phyloP scores from a whole-genome alignment of 2,888 invertebrate genomes.

The Ceriagrion tenellum region DNA sequence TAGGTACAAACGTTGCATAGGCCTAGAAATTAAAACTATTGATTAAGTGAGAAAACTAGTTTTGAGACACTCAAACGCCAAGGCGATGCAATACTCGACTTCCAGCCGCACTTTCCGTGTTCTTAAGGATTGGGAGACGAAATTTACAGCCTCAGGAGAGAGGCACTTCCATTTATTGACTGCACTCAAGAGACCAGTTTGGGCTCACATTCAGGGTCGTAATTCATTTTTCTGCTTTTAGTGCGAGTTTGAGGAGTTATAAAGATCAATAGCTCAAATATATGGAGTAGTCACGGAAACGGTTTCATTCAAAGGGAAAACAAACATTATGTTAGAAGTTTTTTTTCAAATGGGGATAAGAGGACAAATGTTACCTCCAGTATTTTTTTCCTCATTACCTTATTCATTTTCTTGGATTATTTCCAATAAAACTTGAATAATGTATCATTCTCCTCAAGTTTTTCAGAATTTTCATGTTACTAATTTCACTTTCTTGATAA shows the following conservation, averaged over 20 bases:
- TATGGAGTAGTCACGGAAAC: neutral
- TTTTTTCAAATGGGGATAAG: neutral
- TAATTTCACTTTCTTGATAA: no score
- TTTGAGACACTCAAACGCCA: neutral
- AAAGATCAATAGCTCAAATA: neutral
- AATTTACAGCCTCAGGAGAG: neutral
- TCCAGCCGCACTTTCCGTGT: neutral
- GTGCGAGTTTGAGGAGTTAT: neutral
- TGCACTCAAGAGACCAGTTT: neutral
- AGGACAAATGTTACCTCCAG: neutral
- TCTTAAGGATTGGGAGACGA: neutral
- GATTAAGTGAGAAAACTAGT: no score
- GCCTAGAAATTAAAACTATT: no score
- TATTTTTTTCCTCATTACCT: neutral
- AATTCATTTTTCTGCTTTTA: slow-evolving; percentile 26
- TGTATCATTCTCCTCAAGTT: neutral
- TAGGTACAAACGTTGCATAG: no score
- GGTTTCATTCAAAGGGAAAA: neutral
- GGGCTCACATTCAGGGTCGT: neutral
- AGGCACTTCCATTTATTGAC: neutral
- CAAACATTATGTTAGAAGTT: neutral
- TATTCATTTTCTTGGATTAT: no score
- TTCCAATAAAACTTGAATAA: neutral
- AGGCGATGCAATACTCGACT: neutral
- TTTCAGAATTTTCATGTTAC: neutral